Percentiles rank a stretch among this genome's conserved stretches.
phyloP scores from a whole-genome alignment of 2,888 invertebrate species.

The Epinotia brunnichana region DNA sequence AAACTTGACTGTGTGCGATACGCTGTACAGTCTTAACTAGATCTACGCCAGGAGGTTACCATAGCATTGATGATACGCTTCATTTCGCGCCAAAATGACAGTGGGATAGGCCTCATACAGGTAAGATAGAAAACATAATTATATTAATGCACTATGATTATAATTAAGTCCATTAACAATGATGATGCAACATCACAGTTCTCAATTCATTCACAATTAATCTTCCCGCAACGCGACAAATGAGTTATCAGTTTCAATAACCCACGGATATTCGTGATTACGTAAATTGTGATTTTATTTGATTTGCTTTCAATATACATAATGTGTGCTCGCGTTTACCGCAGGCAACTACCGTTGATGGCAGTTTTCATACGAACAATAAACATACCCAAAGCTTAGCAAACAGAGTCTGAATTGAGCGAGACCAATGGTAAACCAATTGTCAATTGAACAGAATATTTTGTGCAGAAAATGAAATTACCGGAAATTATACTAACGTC shows the following conservation, averaged over 20 bases:
- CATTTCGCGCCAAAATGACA: too few relatives aligned
- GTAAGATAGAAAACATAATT: too few relatives aligned
- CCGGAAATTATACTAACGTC: background rate
- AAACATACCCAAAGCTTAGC: conserved; percentile 2
- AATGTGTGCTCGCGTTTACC: conserved; percentile 12
- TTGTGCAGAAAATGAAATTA: background rate
- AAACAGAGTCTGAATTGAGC: background rate
- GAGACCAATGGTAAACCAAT: background rate
- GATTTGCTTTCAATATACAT: conserved; percentile 24
- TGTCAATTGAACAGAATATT: background rate
- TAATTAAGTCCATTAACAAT: background rate
- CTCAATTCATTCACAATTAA: background rate
- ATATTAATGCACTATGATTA: too few relatives aligned
- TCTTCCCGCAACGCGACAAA: conserved; percentile 10
- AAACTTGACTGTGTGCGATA: too few relatives aligned
- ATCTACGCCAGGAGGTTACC: too few relatives aligned
- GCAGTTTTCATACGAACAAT: background rate
- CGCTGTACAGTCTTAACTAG: too few relatives aligned
- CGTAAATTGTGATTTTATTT: conserved; percentile 29
- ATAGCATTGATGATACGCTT: too few relatives aligned
- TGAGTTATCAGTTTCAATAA: conserved; percentile 31
- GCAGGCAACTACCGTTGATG: background rate
- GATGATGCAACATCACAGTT: background rate
- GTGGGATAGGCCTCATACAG: too few relatives aligned
- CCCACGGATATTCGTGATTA: conserved; percentile 1